phyloP scores from a whole-genome alignment of 1,140 invertebrate genomes.

The Hylaeus anthracinus region DNA sequence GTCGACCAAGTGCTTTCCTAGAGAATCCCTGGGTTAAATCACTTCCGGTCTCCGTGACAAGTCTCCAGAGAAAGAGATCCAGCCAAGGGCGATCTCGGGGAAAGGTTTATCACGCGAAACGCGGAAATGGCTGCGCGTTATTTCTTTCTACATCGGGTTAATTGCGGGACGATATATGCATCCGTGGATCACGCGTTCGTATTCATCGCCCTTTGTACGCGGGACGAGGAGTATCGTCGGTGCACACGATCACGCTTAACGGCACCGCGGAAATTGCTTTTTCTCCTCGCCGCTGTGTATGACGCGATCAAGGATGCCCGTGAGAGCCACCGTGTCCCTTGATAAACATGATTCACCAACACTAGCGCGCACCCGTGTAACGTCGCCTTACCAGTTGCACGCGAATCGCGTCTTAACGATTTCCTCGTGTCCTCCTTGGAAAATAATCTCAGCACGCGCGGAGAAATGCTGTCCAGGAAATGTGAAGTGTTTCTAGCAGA shows the following conservation, averaged over 20 bases:
- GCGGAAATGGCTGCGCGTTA: conserved; percentile 5
- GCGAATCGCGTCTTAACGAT: conserved; percentile 39
- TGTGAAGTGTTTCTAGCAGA: neutral
- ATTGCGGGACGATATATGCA: conserved; percentile 26
- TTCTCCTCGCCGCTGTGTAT: conserved; percentile 19
- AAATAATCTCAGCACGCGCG: conserved; percentile 25
- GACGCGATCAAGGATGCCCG: conserved; percentile 33
- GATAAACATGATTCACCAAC: conserved; percentile 24
- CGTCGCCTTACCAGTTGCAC: conserved; percentile 20
- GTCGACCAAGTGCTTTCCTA: too few species aligned
- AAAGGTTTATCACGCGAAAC: neutral
- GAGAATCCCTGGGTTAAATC: too few species aligned
- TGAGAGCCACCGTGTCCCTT: conserved; percentile 34
- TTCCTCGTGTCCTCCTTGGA: conserved; percentile 13
- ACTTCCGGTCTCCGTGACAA: too few species aligned
- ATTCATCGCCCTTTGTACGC: conserved; percentile 14
- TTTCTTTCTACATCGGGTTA: conserved; percentile 21
- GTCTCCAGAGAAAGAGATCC: neutral
- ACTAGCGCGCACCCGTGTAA: neutral
- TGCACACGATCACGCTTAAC: conserved; percentile 38
- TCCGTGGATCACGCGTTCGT: conserved; percentile 2
- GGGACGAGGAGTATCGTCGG: neutral
- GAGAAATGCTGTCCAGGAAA: conserved; percentile 29
- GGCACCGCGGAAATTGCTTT: conserved; percentile 54
- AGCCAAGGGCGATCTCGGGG: neutral